Percentiles rank a stretch among this genome's conserved stretches.
These are phyloP conservation scores for Oenanthe oenanthe DNA, from an alignment of 2,113 vertebrate species.

Conservation along the genomic window DNA sequence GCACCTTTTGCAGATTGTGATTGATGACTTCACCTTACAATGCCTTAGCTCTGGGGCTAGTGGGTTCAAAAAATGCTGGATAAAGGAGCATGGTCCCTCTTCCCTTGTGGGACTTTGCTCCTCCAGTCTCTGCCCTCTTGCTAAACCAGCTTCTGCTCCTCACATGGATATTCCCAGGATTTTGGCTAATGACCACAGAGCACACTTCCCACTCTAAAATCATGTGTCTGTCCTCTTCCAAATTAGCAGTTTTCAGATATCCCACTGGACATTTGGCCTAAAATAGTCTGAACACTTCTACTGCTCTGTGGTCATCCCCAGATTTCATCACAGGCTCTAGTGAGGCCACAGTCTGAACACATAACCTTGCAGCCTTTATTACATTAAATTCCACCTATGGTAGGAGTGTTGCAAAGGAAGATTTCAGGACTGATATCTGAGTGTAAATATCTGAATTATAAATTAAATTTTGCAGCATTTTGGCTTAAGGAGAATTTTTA, in stretches of 20 bases:
- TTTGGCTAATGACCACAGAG: neutral
- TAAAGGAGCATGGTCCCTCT: neutral
- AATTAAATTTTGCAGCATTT: neutral
- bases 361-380: neutral
- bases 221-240: neutral
- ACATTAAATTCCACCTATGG: neutral
- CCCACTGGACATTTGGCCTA: neutral
- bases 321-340: neutral
- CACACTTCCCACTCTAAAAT: neutral
- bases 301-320: neutral
- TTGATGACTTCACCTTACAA: neutral
- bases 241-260: neutral
- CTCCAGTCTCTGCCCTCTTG: neutral
- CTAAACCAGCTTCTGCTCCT: neutral
- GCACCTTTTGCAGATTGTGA: neutral
- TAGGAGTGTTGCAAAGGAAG: neutral
- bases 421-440: neutral
- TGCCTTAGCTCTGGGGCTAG: neutral
- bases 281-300: neutral
- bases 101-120: neutral
- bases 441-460: neutral
- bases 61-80: neutral
- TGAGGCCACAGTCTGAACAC: neutral
- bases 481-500: neutral
- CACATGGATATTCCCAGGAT: accelerated